Base-by-base conservation (phyloP, 2,113 vertebrate genomes). In the Actinemys pallida region DNA sequence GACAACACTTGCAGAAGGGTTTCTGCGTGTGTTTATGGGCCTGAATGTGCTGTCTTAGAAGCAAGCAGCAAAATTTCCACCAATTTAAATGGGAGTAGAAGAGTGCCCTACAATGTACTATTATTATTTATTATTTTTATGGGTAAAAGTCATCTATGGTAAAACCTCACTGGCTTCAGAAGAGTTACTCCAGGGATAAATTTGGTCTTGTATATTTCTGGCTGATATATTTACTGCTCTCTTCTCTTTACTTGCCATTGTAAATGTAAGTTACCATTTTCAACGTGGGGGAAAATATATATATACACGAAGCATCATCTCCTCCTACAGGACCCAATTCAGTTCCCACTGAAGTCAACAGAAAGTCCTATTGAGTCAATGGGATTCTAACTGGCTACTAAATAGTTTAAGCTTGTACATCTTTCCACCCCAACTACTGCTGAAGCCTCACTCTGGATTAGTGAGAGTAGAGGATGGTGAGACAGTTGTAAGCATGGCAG, bases 391-490 rank as follows among this genome's bases (percentile, higher is more conserved):
- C 16, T 84, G 53, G 49, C 31, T 93, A 29, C 52, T 93, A 88
- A 56, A 85, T 65, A 90, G 85, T 90, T 95, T 91, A 92, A 69
- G 24, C 10, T 49, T 88, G 81, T 83, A 86, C 93, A 93, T 88
- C 83, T 79, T 89, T 87, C 91, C 56, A 62, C 80, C 76, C 92
- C 4, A 4, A 88, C 94, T 93, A 81, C 75, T 91, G 83, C 91
- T 93, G 91, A 93, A 85, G 86, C 83, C 79, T 94, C 79, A 53
- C 93, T 56, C 0, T 72, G 79, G 27, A 62, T 62, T 62, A 62
- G 11, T 83, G 69, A 31, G 59, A 81, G 84, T 96, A 94, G 96
- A 94, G 69, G 92, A 84, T 80, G 94, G 76, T 54, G 45, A 96
- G 50, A 81, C 93, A 90, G 81, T 19, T 90, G 92, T 78, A 84